Conservation (phyloP, 2,797 vertebrate species). For the Tinamus major region DNA sequence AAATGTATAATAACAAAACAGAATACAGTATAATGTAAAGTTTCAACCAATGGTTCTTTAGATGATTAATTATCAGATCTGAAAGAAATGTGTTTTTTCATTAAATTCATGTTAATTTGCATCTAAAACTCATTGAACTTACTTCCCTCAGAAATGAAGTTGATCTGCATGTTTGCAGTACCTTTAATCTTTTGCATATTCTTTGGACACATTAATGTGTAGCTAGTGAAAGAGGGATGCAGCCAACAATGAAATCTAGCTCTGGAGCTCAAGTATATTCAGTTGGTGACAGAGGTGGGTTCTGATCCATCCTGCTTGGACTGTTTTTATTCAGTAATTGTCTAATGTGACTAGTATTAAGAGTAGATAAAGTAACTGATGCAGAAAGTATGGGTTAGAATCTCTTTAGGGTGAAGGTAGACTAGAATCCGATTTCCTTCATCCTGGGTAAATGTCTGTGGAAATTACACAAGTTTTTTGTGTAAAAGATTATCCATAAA, state of each 20-base stretch:
- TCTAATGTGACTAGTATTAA: not conserved
- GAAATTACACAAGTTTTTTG: not conserved
- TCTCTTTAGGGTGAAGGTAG: not conserved
- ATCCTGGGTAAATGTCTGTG: not conserved
- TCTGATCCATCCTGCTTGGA: not conserved
- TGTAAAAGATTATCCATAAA: not conserved
- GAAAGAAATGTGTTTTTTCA: not conserved
- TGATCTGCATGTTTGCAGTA: not conserved
- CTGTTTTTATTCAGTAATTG: not conserved
- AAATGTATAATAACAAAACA: not conserved
- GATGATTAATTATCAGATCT: not conserved
- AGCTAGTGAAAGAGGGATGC: not conserved
- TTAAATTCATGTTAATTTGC: not conserved
- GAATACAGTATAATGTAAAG: rapidly evolving
- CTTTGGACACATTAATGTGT: not conserved
- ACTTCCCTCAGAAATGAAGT: not conserved
- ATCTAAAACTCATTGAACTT: not conserved
- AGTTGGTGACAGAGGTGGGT: not conserved
- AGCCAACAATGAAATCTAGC: not conserved
- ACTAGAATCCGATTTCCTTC: not conserved
- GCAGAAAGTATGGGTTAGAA: not conserved
- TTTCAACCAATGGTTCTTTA: not conserved
- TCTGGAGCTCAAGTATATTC: not conserved
- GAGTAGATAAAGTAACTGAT: too few species aligned
- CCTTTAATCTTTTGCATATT: not conserved